Evolutionary conservation across 2,113 vertebrate genomes (phyloP).

Genomic region (Carlito syrichta): DNA sequence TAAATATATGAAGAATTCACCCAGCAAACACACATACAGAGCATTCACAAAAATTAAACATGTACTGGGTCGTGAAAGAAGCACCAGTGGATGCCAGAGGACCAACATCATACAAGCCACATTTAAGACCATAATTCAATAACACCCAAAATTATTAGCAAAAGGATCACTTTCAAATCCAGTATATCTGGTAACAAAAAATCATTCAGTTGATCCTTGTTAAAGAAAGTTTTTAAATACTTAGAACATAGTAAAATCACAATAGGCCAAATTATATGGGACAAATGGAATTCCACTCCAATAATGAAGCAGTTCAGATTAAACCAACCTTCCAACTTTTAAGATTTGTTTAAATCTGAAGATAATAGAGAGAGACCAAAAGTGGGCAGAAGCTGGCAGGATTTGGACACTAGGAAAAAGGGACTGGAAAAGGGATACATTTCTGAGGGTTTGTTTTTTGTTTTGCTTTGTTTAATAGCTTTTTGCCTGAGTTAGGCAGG

Average conservation of each 20-base stretch:
- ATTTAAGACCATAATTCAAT: background rate
- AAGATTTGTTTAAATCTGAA: background rate
- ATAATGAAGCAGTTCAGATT: background rate
- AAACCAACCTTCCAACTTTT: background rate
- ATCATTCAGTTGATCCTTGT: constrained; percentile 3
- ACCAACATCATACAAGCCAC: background rate
- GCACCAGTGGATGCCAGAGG: background rate
- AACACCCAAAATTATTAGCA: constrained; percentile 14
- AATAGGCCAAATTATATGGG: background rate
- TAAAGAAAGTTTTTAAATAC: background rate
- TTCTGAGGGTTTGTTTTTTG: background rate
- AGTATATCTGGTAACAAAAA: background rate
- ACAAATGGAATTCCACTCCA: background rate
- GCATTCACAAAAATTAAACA: background rate
- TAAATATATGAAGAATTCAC: background rate
- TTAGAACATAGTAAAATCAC: background rate
- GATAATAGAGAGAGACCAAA: background rate
- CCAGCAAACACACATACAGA: background rate
- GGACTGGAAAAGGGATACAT: too few species aligned
- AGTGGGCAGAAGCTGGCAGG: background rate
- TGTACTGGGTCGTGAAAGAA: background rate
- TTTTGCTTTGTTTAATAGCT: background rate
- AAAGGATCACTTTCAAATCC: background rate
- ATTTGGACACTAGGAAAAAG: background rate
- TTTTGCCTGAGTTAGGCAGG: background rate